Base-by-base conservation (phyloP, 35 echinoderm and acorn worm species). In the Ophioderma brevispina region DNA sequence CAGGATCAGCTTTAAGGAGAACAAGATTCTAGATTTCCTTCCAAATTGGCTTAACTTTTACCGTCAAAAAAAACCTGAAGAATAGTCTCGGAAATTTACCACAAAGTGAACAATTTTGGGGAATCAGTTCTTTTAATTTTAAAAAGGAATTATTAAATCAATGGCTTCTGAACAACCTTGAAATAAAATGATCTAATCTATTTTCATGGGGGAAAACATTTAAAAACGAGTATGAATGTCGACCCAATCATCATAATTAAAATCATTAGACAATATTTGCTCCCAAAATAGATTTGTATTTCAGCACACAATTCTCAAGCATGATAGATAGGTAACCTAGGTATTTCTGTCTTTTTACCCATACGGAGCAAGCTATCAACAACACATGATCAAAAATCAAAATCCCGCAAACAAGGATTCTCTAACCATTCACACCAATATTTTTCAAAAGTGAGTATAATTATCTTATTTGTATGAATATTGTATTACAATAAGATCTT, bases 51-150 rank as follows among this genome's bases (percentile, higher is more conserved):
- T 17, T 46, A 46, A 8, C 41, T 46, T 46, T 8, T 4, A n/a
- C 41, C 49, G 38, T 28, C 39, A 84, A 84, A 84, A 84, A n/a
- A 84, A 84, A n/a, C n/a, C 49, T 37, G 49, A 43, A 14, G 21
- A 84, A 43, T 52, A 14, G 3, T 84, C 49, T 28, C 40, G 37
- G 38, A 10, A 42, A 18, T 21, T 1, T 42, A 23, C 30, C 39
- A 84, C 81, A 84, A 84, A 84, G 49, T 3, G 13, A 14, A 84
- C 81, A 84, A 36, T 84, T 84, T 11, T 37, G 81, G 13, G 81
- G 49, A 42, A 43, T 40, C 36, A 40, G 38, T 3, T n/a, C n/a
- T n/a, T n/a, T n/a, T n/a, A n/a, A n/a, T n/a, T n/a, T n/a, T n/a
- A n/a, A n/a, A n/a, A n/a, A n/a, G n/a, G n/a, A n/a, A n/a, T n/a